phyloP scores from a whole-genome alignment of 2,888 invertebrate species.

The Archaeoteleia sp. region DNA sequence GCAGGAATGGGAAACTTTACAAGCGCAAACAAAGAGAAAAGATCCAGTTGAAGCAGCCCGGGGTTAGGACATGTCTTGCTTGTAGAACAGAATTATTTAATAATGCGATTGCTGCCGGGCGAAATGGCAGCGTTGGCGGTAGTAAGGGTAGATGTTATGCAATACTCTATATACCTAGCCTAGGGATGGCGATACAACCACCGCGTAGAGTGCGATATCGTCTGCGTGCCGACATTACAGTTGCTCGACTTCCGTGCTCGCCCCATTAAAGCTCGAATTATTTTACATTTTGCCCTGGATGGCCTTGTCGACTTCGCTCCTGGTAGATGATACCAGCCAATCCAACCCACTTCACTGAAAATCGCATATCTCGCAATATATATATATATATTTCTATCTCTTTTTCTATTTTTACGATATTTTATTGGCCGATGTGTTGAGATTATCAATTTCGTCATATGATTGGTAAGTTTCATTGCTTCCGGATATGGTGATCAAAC shows the following conservation, averaged over 20 bases:
- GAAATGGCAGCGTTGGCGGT: conserved; percentile 19
- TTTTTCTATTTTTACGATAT: too few species aligned
- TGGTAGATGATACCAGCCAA: conserved; percentile 5
- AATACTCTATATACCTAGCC: conserved; percentile 13
- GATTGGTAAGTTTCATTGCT: too few species aligned
- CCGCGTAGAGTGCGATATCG: conserved; percentile 18
- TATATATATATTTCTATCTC: too few species aligned
- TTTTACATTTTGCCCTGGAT: conserved; percentile 26
- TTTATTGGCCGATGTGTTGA: too few species aligned
- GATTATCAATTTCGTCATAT: too few species aligned
- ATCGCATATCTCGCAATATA: not conserved
- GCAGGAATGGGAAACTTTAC: conserved; percentile 27
- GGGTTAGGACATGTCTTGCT: conserved; percentile 33
- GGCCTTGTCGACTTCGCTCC: conserved; percentile 1
- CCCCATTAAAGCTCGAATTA: conserved; percentile 32
- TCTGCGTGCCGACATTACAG: conserved; percentile 34
- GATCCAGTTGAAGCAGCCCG: conserved; percentile 28
- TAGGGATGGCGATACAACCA: conserved; percentile 20
- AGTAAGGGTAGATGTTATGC: conserved; percentile 39
- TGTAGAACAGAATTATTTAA: conserved; percentile 37
- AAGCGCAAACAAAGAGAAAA: conserved; percentile 32
- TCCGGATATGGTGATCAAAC: too few species aligned
- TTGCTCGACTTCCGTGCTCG: conserved; percentile 26
- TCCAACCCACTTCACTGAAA: not conserved
- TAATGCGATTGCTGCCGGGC: conserved; percentile 24